Base-by-base conservation (phyloP, 2,113 vertebrate species). In the Tamias sibiricus region DNA sequence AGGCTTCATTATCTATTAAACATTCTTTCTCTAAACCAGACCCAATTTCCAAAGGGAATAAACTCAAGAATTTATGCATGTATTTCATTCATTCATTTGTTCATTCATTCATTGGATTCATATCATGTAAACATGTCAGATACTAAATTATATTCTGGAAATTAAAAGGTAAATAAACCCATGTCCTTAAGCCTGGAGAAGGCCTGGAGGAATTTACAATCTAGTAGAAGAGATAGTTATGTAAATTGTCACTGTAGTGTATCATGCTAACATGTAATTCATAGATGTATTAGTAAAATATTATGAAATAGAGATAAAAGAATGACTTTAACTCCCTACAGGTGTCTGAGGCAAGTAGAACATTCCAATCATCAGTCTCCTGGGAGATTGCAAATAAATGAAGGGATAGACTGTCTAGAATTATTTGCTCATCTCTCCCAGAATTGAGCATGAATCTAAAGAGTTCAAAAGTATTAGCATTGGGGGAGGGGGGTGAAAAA, bases 401-500 rank as follows among this genome's bases (percentile, higher is more conserved):
- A 82, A 79, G 17, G 59, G 11, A 79, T 42, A 4, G 37, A 57
- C 28, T 95, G 2, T 71, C 76, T 83, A 72, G 47, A 72, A 91
- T 54, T 79, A 52, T 20, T 77, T 49, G 2, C 35, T 52, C 8
- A 74, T 72, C 47, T 57, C 2, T 64, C 37, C 42, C 42, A 94
- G 75, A 91, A 49, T 30, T 68, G 6, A 62, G 30, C 69, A 47
- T 69, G 44, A 95, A 76, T 76, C 35, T 87, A 54, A 64, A 82
- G 47, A 74, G 30, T 85, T 97, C 47, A 96, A 89, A 96, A 64
- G 40, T 85, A 83, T 81, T 79, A 88, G 24, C 35, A 62, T 89
- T 77, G 94, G 81, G 69, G 1, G 28, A 5, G 14, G 88, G 17
- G 11, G 10, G 40, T 71, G 75, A 76, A 77, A 83, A 14, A 42